Conservation (phyloP, 2,113 vertebrate genomes). For the Theristicus caerulescens region DNA sequence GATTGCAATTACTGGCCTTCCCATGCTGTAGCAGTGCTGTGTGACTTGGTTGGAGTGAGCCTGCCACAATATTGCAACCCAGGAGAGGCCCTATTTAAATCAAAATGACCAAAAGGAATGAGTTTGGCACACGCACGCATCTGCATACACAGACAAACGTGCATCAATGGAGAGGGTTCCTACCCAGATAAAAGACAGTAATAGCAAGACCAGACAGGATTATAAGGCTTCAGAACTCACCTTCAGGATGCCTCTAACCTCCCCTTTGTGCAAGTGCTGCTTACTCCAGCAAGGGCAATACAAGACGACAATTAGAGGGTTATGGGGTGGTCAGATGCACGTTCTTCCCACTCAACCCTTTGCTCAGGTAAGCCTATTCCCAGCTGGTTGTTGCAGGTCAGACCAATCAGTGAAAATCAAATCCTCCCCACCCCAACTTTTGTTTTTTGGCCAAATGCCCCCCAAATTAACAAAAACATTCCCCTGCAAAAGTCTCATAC, state of each 20-base stretch:
- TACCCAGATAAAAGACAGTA: not conserved
- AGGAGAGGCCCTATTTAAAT: not conserved
- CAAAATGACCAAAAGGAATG: not conserved
- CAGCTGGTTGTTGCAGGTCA: not conserved
- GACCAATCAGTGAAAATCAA: not conserved
- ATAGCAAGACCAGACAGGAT: not conserved
- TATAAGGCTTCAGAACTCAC: not conserved
- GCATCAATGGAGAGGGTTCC: not conserved
- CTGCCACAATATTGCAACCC: not conserved
- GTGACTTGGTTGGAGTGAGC: not conserved
- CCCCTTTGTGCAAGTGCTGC: not conserved
- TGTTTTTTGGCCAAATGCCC: not conserved
- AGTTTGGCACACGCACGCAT: not conserved
- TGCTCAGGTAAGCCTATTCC: not conserved
- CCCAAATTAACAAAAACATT: not conserved
- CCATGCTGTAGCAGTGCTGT: not conserved
- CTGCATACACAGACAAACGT: not conserved
- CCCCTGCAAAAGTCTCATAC: not conserved
- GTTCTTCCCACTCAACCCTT: not conserved
- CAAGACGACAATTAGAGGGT: not conserved
- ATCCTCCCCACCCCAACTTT: not conserved
- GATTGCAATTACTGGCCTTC: not conserved
- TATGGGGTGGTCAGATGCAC: not conserved
- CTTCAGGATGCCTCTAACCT: not conserved
- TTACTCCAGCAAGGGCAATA: not conserved